phyloP scores from a whole-genome alignment of 92 coral and sea anemone species.

The Palythoa caribaeorum region DNA sequence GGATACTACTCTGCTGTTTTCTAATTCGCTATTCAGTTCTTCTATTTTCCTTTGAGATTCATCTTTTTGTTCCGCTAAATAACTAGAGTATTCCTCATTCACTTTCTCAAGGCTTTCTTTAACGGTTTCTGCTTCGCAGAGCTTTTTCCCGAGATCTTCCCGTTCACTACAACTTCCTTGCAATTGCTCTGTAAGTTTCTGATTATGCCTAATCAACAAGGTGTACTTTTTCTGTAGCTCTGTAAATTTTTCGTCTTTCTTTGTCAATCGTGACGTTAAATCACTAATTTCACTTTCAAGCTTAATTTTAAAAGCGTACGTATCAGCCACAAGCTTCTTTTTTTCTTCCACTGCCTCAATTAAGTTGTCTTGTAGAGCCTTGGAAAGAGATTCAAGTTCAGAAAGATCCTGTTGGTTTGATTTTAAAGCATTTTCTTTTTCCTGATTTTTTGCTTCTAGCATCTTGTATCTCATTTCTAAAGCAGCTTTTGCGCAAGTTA shows the following conservation, averaged over 20 bases:
- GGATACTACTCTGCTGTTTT: conserved; percentile 1
- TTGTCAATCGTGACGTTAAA: conserved; percentile 61
- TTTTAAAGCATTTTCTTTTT: conserved; percentile 51
- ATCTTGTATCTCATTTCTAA: conserved; percentile 32
- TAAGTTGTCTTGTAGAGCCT: conserved; percentile 30
- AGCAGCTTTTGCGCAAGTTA: conserved; percentile 53
- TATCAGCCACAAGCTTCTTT: conserved; percentile 67
- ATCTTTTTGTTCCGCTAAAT: background rate
- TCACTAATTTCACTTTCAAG: conserved; percentile 69
- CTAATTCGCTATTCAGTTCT: conserved; percentile 12
- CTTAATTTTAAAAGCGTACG: conserved; percentile 70
- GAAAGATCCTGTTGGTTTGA: conserved; percentile 15
- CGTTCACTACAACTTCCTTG: conserved; percentile 55
- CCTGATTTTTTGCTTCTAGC: conserved; percentile 53
- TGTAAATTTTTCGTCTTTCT: conserved; percentile 63
- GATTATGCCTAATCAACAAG: conserved; percentile 50
- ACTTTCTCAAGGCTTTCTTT: conserved; percentile 64
- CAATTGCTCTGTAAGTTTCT: conserved; percentile 66
- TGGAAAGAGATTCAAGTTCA: conserved; percentile 41
- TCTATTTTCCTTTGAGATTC: conserved; percentile 7
- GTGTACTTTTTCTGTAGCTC: conserved; percentile 63
- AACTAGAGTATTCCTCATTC: conserved; percentile 58
- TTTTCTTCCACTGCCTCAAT: conserved; percentile 61
- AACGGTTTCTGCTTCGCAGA: conserved; percentile 29
- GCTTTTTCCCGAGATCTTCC: conserved; percentile 59